These are phyloP conservation scores for Philopotamus ludificatus DNA, from an alignment of 1,140 invertebrate species.

Conservation along the genomic window DNA sequence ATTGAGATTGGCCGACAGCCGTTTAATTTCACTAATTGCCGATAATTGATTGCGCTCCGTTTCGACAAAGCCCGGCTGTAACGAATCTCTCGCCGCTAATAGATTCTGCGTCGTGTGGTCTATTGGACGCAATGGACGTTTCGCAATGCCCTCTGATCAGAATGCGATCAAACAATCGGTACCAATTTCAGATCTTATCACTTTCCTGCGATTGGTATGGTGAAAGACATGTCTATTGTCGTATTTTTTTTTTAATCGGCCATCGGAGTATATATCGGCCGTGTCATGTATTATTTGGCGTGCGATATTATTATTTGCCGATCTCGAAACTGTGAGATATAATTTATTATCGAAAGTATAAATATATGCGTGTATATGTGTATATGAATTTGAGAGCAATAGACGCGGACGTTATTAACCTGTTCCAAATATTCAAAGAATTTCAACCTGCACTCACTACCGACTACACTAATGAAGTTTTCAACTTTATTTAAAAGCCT, in stretches of 20 bases:
- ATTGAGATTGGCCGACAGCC: neutral
- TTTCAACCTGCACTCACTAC: neutral
- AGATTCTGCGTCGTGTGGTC: neutral
- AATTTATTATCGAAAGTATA: neutral
- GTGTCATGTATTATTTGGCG: neutral
- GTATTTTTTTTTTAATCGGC: neutral
- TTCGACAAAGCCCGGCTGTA: constrained; percentile 2
- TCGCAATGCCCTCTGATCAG: neutral
- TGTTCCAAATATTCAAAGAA: no score
- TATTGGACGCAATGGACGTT: neutral
- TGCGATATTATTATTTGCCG: neutral
- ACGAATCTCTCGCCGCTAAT: constrained; percentile 16
- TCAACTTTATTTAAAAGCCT: neutral
- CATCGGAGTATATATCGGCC: neutral
- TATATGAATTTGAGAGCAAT: neutral
- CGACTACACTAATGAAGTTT: neutral
- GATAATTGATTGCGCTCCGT: constrained; percentile 33
- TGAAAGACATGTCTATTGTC: neutral
- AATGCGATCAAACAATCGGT: neutral
- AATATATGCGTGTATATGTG: neutral
- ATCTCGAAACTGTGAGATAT: neutral
- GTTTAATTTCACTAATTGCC: constrained; percentile 35
- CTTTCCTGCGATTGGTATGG: neutral
- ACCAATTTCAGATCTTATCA: neutral
- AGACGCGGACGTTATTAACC: neutral